These are phyloP conservation scores for Lophura nycthemera DNA, from an alignment of 2,113 vertebrate species.

Conservation along the genomic window DNA sequence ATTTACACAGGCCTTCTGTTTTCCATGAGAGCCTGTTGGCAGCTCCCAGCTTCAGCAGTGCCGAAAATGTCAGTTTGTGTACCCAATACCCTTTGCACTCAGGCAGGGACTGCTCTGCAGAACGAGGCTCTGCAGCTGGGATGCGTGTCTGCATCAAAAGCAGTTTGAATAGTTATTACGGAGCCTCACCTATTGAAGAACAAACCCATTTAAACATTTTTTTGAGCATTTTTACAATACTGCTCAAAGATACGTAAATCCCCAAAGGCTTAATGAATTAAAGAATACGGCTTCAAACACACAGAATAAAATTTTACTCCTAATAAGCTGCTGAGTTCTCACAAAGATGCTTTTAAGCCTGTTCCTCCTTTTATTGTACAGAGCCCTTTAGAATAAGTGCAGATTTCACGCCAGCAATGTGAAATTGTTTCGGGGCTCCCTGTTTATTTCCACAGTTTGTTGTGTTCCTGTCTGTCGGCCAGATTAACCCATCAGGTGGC, in stretches of 20 bases:
- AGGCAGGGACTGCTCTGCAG: not conserved
- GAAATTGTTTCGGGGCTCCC: not conserved
- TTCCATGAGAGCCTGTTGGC: not conserved
- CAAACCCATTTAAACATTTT: not conserved
- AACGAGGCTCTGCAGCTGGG: not conserved
- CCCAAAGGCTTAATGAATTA: conserved; percentile 15
- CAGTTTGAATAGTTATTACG: not conserved
- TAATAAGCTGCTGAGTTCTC: conserved; percentile 17
- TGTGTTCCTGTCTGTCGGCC: not conserved
- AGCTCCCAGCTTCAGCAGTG: not conserved
- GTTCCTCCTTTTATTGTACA: conserved; percentile 22
- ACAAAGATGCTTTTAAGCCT: conserved; percentile 25
- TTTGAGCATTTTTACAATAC: not conserved
- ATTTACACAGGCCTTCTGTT: not conserved
- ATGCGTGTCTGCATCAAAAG: not conserved
- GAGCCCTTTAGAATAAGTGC: not conserved
- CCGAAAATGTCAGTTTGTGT: not conserved
- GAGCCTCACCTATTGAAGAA: not conserved
- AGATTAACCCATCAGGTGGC: not conserved
- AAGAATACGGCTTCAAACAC: conserved; percentile 43
- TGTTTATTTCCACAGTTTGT: not conserved
- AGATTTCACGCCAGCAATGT: not conserved
- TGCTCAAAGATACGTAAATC: not conserved
- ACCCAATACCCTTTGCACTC: fast-evolving
- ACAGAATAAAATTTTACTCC: conserved; percentile 58